A percentile compares a stretch with the other conserved stretches of the same genome.
phyloP scores from a whole-genome alignment of 2,888 invertebrate species.

The Carabus problematicus region DNA sequence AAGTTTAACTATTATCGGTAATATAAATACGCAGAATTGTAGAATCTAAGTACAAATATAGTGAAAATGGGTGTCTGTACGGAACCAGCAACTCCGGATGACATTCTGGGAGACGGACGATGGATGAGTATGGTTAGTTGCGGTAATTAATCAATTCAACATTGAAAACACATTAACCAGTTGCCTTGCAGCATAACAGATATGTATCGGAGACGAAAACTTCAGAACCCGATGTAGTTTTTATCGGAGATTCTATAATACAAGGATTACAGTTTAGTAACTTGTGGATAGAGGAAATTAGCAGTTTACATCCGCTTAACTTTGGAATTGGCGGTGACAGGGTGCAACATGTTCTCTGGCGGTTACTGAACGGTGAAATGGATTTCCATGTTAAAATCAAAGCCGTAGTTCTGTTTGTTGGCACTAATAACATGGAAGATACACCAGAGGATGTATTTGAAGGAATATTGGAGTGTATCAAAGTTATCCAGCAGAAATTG shows the following conservation, averaged over 20 bases:
- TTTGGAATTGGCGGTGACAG: slow-evolving; percentile 75
- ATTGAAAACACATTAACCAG: not conserved
- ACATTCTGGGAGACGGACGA: slow-evolving; percentile 66
- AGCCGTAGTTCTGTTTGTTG: slow-evolving; percentile 70
- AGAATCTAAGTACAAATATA: not conserved
- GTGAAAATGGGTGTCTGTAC: slow-evolving; percentile 61
- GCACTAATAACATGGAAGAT: slow-evolving; percentile 71
- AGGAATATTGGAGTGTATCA: slow-evolving; percentile 68
- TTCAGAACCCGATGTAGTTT: slow-evolving; percentile 70
- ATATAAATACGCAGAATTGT: not conserved
- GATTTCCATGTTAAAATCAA: slow-evolving; percentile 71
- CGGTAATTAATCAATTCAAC: not conserved
- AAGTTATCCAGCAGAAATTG: slow-evolving; percentile 63
- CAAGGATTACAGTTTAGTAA: slow-evolving; percentile 67
- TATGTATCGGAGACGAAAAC: slow-evolving; percentile 68
- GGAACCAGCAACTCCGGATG: slow-evolving; percentile 62
- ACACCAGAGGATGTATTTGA: slow-evolving; percentile 68
- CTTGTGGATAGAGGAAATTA: slow-evolving; percentile 71
- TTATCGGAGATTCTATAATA: slow-evolving; percentile 73
- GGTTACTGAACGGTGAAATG: slow-evolving; percentile 72
- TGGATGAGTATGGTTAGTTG: slow-evolving; percentile 67
- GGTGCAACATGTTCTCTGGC: slow-evolving; percentile 73
- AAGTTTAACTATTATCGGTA: not conserved
- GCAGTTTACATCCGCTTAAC: slow-evolving; percentile 72
- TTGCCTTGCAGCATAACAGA: slow-evolving; percentile 65